Evolutionary conservation across 2,797 vertebrate species (phyloP).

Genomic region (Rhodeus uyekii): DNA sequence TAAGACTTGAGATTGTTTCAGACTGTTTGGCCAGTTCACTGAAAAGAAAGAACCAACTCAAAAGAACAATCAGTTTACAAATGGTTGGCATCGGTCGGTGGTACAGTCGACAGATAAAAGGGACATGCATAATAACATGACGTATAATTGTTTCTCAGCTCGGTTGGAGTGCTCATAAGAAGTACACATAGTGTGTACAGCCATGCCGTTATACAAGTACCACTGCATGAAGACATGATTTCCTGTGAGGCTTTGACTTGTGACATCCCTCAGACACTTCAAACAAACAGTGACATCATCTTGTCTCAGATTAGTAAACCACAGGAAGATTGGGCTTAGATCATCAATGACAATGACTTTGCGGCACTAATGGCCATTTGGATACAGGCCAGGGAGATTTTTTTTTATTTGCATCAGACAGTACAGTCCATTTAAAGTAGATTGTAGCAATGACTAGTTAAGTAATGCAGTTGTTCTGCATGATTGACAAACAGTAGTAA

Average conservation of each 20-base stretch:
- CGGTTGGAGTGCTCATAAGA: not conserved
- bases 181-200: not conserved
- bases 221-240: not conserved
- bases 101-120: not conserved
- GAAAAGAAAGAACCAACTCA: not conserved
- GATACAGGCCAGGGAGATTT: conserved; percentile 7
- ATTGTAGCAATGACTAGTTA: not conserved
- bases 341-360: conserved; percentile 14
- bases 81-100: not conserved
- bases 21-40: not conserved
- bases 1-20: not conserved
- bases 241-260: not conserved
- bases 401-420: conserved; percentile 4
- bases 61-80: not conserved
- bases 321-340: conserved; percentile 17
- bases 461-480: not conserved
- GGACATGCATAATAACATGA: not conserved
- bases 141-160: not conserved
- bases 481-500: not conserved
- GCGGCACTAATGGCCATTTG: not conserved
- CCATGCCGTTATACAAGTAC: not conserved
- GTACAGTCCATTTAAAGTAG: too few species aligned
- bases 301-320: not conserved
- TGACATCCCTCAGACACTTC: not conserved
- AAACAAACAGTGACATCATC: conserved; percentile 3